Evolutionary conservation across 2,888 invertebrate species (phyloP).

Genomic region (Dorcus hopei): DNA sequence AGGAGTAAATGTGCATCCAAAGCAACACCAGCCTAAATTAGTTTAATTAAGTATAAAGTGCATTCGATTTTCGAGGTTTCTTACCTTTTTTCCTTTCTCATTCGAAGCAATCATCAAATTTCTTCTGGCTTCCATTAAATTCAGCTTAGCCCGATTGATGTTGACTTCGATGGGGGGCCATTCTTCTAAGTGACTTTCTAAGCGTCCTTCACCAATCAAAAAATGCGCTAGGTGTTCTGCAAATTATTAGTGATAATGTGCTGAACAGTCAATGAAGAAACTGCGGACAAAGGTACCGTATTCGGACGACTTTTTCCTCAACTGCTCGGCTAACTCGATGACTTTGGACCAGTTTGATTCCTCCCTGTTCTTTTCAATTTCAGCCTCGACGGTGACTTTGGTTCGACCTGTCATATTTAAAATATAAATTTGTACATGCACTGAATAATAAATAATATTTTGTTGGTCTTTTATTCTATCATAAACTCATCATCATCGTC

Average conservation of each 20-base stretch:
- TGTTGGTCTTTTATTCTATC: not conserved
- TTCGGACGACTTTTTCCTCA: conserved; percentile 74
- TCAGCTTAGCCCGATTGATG: conserved; percentile 71
- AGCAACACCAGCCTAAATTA: conserved; percentile 66
- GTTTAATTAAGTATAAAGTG: not conserved
- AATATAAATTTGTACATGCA: not conserved
- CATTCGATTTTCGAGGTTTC: too few relatives aligned
- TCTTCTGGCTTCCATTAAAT: conserved; percentile 75
- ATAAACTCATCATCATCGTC: too few relatives aligned
- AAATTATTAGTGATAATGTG: not conserved
- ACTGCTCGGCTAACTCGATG: conserved; percentile 80
- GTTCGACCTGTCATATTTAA: conserved; percentile 64
- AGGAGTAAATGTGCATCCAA: conserved; percentile 84
- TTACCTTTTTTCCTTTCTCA: conserved; percentile 71
- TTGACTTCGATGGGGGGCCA: conserved; percentile 81
- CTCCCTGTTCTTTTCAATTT: conserved; percentile 89
- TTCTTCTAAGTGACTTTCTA: conserved; percentile 86
- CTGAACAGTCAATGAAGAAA: not conserved
- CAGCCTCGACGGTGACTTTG: conserved; percentile 71
- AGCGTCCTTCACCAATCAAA: conserved; percentile 82
- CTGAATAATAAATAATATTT: not conserved
- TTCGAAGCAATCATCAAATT: conserved; percentile 71
- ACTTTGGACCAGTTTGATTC: conserved; percentile 92
- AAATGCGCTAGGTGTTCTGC: conserved; percentile 79
- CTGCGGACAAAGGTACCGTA: conserved; percentile 55